A percentile compares a stretch with the other conserved stretches of the same genome.
Conservation (phyloP, 2,113 vertebrate genomes). For the Petaurus breviceps region DNA sequence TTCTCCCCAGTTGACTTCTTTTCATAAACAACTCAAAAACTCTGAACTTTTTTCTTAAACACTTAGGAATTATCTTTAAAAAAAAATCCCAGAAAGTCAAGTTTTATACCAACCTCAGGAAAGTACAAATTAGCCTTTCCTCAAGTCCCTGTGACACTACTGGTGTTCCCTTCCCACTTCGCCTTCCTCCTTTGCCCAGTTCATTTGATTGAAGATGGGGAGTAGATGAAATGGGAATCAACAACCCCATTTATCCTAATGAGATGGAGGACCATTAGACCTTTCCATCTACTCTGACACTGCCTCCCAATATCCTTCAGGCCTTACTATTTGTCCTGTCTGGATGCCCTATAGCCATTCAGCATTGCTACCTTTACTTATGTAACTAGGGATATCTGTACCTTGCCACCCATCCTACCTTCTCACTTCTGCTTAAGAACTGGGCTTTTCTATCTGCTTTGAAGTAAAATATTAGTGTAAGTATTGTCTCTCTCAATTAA, state of each 20-base stretch:
- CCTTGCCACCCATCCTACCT: not conserved
- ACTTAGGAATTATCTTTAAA: not conserved
- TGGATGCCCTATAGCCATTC: not conserved
- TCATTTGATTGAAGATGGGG: not conserved
- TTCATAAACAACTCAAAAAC: conserved; percentile 40
- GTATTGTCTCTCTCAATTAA: not conserved
- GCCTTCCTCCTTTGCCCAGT: not conserved
- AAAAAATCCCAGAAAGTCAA: conserved; percentile 35
- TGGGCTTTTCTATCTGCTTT: not conserved
- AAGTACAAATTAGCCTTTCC: not conserved
- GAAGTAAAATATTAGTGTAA: not conserved
- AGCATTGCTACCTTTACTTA: not conserved
- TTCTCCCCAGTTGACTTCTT: conserved; percentile 25
- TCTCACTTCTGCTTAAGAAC: not conserved
- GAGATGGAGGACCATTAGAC: not conserved
- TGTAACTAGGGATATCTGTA: not conserved
- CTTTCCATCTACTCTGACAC: not conserved
- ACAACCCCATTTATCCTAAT: not conserved
- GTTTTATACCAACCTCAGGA: not conserved
- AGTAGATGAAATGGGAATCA: not conserved
- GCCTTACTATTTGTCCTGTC: not conserved
- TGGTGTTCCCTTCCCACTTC: not conserved
- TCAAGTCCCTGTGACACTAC: not conserved
- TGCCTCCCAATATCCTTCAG: not conserved
- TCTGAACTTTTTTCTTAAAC: not conserved